Evolutionary conservation across 1,140 invertebrate genomes (phyloP).

Genomic region (Drosophila nigromelanica): DNA sequence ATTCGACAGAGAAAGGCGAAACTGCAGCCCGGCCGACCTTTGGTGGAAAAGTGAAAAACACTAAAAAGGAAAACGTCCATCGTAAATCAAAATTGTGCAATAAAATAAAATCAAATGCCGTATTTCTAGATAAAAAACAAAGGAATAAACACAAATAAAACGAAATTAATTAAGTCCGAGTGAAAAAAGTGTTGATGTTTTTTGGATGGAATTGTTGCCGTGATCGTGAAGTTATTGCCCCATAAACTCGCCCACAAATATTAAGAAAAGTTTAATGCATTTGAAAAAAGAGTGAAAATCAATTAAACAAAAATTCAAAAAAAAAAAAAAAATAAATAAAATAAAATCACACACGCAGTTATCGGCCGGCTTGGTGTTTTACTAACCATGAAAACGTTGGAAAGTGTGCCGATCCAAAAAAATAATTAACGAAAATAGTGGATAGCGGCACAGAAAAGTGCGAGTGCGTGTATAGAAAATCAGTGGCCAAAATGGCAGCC

Average conservation of each 20-base stretch:
- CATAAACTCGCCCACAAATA: slow-evolving; percentile 48
- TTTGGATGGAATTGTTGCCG: slow-evolving; percentile 6
- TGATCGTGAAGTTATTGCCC: slow-evolving; percentile 56
- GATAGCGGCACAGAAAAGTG: slow-evolving; percentile 24
- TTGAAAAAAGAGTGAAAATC: slow-evolving; percentile 64
- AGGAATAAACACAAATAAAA: slow-evolving; percentile 45
- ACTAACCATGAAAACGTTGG: slow-evolving; percentile 69
- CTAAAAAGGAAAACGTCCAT: slow-evolving; percentile 44
- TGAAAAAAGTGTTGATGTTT: slow-evolving; percentile 16
- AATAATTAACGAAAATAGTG: slow-evolving; percentile 45
- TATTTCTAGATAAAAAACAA: slow-evolving; percentile 30
- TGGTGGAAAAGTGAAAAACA: slow-evolving; percentile 66
- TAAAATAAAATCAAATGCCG: slow-evolving; percentile 43
- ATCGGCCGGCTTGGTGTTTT: slow-evolving; percentile 45
- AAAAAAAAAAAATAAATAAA: slow-evolving; percentile 34
- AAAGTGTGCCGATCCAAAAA: slow-evolving; percentile 54
- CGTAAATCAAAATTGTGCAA: slow-evolving; percentile 56
- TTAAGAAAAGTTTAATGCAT: slow-evolving; percentile 38
- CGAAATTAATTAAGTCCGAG: slow-evolving; percentile 60
- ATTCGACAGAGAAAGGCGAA: slow-evolving; percentile 39
- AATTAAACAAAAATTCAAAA: slow-evolving; percentile 54
- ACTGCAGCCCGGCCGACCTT: neutral
- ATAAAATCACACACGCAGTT: slow-evolving; percentile 47
- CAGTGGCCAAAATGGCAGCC: slow-evolving; percentile 57
- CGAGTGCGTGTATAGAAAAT: slow-evolving; percentile 46